A percentile compares a stretch with the other conserved stretches of the same genome.
Conservation (phyloP, 2,797 vertebrate genomes). For the Chlorospingus flavigularis region DNA sequence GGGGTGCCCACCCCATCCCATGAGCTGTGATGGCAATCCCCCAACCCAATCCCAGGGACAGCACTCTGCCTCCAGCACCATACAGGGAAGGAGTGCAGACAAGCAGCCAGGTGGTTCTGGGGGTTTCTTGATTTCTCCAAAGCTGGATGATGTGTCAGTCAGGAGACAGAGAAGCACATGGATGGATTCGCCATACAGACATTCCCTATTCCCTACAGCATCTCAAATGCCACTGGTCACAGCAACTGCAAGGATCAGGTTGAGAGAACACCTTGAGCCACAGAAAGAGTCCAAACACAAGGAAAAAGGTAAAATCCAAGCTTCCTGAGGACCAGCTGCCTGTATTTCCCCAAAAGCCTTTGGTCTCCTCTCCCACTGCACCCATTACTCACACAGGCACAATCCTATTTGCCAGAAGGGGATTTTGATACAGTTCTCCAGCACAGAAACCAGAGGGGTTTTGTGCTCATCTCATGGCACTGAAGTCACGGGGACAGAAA, state of each 20-base stretch:
- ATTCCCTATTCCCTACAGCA: not conserved
- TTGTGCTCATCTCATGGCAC: not conserved
- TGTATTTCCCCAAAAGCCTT: not conserved
- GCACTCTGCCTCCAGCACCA: not conserved
- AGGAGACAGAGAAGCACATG: not conserved
- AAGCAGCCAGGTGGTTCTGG: not conserved
- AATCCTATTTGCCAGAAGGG: not conserved
- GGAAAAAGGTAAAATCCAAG: not conserved
- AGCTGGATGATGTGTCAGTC: not conserved
- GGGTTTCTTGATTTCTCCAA: fast-evolving
- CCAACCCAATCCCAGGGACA: not conserved
- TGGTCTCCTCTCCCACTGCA: not conserved
- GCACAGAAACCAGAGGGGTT: not conserved
- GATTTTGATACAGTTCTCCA: not conserved
- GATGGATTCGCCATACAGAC: not conserved
- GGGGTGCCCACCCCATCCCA: not conserved
- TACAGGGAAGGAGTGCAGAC: not conserved
- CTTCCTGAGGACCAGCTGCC: not conserved
- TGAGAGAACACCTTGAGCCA: not conserved
- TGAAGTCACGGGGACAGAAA: not conserved
- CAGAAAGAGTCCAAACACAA: not conserved
- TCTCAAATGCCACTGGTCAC: not conserved
- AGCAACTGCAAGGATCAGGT: not conserved
- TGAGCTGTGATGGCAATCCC: fast-evolving
- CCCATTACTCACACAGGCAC: not conserved